A percentile compares a stretch with the other conserved stretches of the same genome.
phyloP scores from a whole-genome alignment of 2,888 invertebrate species.

The Acanthosepion esculentum region DNA sequence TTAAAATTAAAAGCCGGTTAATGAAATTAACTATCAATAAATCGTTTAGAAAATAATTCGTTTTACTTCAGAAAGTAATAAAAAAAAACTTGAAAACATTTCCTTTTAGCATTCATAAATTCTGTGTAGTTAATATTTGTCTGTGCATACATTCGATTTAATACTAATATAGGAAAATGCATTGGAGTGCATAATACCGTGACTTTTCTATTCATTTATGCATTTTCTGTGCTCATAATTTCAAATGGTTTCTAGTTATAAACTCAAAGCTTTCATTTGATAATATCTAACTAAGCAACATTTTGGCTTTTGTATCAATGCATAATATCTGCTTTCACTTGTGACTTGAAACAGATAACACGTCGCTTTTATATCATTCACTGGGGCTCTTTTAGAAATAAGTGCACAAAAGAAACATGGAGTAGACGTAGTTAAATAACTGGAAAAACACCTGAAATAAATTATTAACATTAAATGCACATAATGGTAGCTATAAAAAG shows the following conservation, averaged over 20 bases:
- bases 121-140: not conserved
- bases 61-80: too few relatives aligned
- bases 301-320: not conserved
- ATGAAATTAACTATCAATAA: too few relatives aligned
- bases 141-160: not conserved
- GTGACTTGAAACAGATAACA: not conserved
- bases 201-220: constrained; percentile 2
- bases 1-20: too few relatives aligned
- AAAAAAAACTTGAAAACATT: not conserved
- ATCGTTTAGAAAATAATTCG: too few relatives aligned
- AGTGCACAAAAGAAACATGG: not conserved
- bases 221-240: not conserved
- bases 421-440: not conserved
- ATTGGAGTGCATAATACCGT: not conserved
- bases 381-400: not conserved
- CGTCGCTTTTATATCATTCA: not conserved
- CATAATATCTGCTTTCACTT: not conserved
- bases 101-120: too few relatives aligned
- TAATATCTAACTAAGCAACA: not conserved
- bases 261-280: not conserved
- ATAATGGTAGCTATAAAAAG: too few relatives aligned
- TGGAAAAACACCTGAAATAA: not conserved
- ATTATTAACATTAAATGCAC: too few relatives aligned
- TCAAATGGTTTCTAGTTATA: not conserved
- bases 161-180: not conserved